A percentile compares a stretch with the other conserved stretches of the same genome.
Evolutionary conservation across 2,113 vertebrate species (phyloP).

Genomic region (Heptranchias perlo): DNA sequence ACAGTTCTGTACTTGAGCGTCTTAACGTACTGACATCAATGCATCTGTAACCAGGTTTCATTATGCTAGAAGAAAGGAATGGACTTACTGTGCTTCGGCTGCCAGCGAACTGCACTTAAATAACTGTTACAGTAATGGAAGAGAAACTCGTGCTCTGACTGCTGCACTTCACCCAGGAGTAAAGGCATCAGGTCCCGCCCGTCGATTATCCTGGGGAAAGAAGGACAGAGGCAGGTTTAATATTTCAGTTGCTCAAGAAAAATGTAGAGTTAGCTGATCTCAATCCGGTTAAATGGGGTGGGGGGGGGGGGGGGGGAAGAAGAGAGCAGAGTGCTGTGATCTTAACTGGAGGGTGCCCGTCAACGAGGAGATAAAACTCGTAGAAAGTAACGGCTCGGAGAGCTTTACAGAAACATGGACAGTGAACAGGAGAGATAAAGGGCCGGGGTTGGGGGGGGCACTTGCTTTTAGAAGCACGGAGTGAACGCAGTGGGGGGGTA

Average conservation of each 20-base stretch:
- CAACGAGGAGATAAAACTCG: not conserved
- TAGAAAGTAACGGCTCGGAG: not conserved
- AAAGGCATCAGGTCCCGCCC: conserved; percentile 76
- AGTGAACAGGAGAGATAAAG: not conserved
- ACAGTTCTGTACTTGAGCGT: not conserved
- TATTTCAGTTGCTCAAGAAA: not conserved
- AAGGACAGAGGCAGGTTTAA: not conserved
- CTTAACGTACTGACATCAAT: not conserved
- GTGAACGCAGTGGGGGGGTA: too few species aligned
- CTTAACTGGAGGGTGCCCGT: not conserved
- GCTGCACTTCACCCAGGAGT: conserved; percentile 53
- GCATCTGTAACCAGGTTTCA: not conserved
- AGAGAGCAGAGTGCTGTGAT: not conserved
- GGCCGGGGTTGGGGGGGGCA: too few species aligned
- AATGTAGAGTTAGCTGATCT: not conserved
- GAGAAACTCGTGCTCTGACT: conserved; percentile 73
- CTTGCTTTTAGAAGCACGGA: too few species aligned
- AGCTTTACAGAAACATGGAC: not conserved
- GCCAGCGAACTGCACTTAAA: conserved; percentile 78
- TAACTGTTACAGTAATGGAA: conserved; percentile 82
- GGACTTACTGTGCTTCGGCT: conserved; percentile 69
- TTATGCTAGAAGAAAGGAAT: not conserved
- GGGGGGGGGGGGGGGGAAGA: not conserved
- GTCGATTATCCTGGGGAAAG: conserved; percentile 65
- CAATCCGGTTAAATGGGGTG: not conserved